These are phyloP conservation scores for Hyperoplus immaculatus DNA, from an alignment of 2,797 vertebrate species.

Conservation along the genomic window DNA sequence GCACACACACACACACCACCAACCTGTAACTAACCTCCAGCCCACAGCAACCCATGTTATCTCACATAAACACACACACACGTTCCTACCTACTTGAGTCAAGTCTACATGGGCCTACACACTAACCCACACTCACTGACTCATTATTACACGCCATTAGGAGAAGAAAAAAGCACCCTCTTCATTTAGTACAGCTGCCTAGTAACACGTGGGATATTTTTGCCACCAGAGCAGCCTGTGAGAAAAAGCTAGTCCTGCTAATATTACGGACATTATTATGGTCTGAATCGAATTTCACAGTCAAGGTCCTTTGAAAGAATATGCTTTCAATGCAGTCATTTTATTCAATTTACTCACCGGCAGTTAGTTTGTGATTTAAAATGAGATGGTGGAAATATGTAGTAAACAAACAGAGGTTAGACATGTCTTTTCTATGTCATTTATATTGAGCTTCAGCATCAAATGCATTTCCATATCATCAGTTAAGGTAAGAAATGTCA, in stretches of 20 bases:
- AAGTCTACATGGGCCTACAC: conserved; percentile 49
- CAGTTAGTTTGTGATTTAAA: neutral
- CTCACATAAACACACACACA: conserved; percentile 33
- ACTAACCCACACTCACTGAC: conserved; percentile 44
- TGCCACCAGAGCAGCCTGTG: conserved; percentile 24
- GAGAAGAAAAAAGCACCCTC: conserved; percentile 16
- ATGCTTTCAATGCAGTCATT: conserved; percentile 15
- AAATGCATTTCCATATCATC: too few species aligned
- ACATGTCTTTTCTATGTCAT: too few species aligned
- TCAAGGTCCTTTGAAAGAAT: conserved; percentile 3
- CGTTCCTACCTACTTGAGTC: neutral
- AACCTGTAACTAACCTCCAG: conserved; percentile 43
- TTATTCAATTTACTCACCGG: conserved; percentile 8
- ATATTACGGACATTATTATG: conserved; percentile 1
- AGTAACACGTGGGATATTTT: conserved; percentile 58
- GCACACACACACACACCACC: conserved; percentile 16
- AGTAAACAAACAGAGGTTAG: neutral
- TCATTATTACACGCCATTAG: conserved; percentile 49
- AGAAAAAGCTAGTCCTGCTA: neutral
- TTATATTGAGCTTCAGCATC: too few species aligned
- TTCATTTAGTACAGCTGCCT: conserved; percentile 56
- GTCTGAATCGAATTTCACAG: conserved; percentile 17
- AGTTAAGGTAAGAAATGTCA: too few species aligned
- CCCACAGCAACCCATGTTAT: conserved; percentile 24
- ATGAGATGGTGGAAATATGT: conserved; percentile 5